Conservation (phyloP, 92 coral and sea anemone genomes). For the Galaxea fascicularis region DNA sequence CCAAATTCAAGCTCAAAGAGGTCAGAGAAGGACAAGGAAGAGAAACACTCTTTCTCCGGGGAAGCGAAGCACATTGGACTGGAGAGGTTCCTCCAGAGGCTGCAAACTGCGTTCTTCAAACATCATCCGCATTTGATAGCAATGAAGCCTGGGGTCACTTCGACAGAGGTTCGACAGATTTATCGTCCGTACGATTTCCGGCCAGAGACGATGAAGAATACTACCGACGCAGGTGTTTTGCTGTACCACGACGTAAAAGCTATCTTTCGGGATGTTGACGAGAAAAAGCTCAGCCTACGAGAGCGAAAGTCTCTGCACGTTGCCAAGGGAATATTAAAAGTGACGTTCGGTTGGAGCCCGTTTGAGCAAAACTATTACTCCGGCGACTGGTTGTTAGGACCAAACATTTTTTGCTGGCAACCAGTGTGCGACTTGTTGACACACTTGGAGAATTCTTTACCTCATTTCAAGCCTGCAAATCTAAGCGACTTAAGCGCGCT, state of each 20-base stretch:
- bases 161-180: conserved; percentile 41
- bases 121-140: conserved; percentile 40
- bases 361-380: conserved; percentile 77
- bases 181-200: conserved; percentile 66
- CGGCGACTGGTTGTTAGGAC: conserved; percentile 90
- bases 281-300: conserved; percentile 45
- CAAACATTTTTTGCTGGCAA: conserved; percentile 85
- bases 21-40: not conserved
- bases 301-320: conserved; percentile 70
- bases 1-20: not conserved
- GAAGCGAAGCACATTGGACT: conserved; percentile 31
- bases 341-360: conserved; percentile 70
- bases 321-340: conserved; percentile 60
- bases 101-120: not conserved
- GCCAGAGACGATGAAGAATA: conserved; percentile 56
- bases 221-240: conserved; percentile 54
- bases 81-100: conserved; percentile 1
- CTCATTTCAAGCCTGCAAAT: conserved; percentile 51
- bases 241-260: conserved; percentile 56
- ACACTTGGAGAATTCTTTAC: not conserved
- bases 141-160: conserved; percentile 23
- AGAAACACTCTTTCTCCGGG: not conserved
- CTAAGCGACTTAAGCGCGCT: conserved; percentile 55
- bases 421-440: conserved; percentile 49
- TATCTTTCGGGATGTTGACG: conserved; percentile 31